Base-by-base conservation (phyloP, 2,797 vertebrate species). In the Pseudochromis fuscus region DNA sequence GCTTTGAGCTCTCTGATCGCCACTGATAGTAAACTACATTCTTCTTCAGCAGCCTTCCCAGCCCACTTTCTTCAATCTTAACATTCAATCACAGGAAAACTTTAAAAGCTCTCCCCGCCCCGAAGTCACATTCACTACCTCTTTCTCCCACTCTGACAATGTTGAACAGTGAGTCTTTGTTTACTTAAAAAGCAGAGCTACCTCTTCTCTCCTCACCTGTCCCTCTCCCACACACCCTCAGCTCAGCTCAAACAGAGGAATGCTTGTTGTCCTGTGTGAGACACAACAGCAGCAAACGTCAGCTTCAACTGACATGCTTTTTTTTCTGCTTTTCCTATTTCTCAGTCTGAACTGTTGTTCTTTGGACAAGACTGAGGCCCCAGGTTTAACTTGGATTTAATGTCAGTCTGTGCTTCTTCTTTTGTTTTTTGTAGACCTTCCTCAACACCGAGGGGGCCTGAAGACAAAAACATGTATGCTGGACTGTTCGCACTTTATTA, bases 351-450 rank as follows among this genome's bases (percentile, higher is more conserved):
- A 12, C 21, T 66, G 61, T 13, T 50, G 33, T 33, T 44, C 28
- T 33, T 59, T n/a, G 37, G 37, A 18, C 1, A 7, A 30, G 45
- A 55, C 45, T 24, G 18, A 4, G 44, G 7, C 37, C 19, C 18
- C 21, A 28, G 35, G 63, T 78, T 63, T 44, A 68, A 37, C 10
- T 7, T 15, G 23, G 37, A 59, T 60, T 76, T 55, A 46, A 72
- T 67, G 7, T 25, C 51, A 44, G 40, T 5, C 50, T 33, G 7
- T 49, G 44, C 19, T n/a, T 49, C 40, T 59, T 37, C 2, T 10
- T 55, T 72, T 5, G 15, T 70, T 28, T 21, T 21, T 7, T 9
- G 25, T 33, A 19, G 45, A 72, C 58, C 16, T 18, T 63, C 18
- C 4, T 13, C 19, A 1, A 19, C 25, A 50, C 21, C 0, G 16